Evolutionary conservation across 2,113 vertebrate species (phyloP), one percentile per base, ranked within the genome.

Genomic region (Myxocyprinus asiaticus): DNA sequence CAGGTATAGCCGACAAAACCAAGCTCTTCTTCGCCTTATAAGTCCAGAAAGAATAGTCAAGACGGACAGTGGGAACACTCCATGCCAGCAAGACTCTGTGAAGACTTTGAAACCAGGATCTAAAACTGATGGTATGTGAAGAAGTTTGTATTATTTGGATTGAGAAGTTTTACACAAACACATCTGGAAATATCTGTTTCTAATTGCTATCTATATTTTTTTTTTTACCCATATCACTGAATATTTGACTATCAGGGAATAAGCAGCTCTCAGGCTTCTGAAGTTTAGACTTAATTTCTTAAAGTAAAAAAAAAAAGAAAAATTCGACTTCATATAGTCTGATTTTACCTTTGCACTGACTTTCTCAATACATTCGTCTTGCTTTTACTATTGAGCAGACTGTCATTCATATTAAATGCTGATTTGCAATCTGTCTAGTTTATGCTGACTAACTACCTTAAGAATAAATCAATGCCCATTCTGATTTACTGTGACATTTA

Each of bases 371-470:
- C 44, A 4, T 14, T 42, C 42, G 6, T 9, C 10, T 63, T 63
- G 44, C 14, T 44, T 66, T 67, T 73, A 64, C 69, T 75, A 70
- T 67, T 78, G 11, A 81, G 51, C 8, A 15, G n/a, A 74, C 58
- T 70, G 56, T 58, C 22, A 33, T 33, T 33, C 22, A 33, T 33
- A 3, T 33, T 33, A 33, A 51, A 68, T 70, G 17, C 47, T 78
- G 79, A 78, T 78, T 63, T 81, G 78, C 56, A 58, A 43, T 69
- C 50, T 58, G 66, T 44, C 61, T 74, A 53, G 53, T 58, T 78
- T 82, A 50, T 76, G 77, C 80, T 79, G 80, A 84, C 66, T 84
- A 80, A 84, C 79, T 14, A 11, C 56, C 12, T 70, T 51, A 51
- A 51, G 47, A 76, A 51, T 71, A 33, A 33, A 1, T 33, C 22